Evolutionary conservation across 2,113 vertebrate species (phyloP).

Genomic region (Calyptomena viridis): DNA sequence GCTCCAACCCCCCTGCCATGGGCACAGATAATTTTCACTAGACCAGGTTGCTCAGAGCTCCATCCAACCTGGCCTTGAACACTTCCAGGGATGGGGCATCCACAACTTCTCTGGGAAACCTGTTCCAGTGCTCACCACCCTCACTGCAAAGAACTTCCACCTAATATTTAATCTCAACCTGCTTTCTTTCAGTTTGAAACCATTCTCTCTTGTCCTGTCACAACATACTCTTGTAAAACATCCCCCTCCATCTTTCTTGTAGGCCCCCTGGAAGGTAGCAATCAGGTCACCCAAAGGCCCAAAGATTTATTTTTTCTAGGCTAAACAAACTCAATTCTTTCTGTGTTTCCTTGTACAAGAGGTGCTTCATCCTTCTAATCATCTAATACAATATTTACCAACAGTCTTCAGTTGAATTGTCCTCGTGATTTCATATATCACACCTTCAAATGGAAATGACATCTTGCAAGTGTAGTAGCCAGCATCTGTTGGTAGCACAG

Average conservation of each 20-base stretch:
- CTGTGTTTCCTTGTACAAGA: background rate
- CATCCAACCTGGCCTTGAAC: background rate
- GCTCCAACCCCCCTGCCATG: background rate
- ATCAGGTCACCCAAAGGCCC: fast-evolving
- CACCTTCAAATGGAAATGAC: conserved; percentile 60
- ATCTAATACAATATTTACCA: conserved; percentile 64
- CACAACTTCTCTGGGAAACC: background rate
- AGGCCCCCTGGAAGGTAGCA: background rate
- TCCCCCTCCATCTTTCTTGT: background rate
- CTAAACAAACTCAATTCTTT: background rate
- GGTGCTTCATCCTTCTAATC: background rate
- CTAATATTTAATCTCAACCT: background rate
- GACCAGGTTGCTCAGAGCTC: background rate
- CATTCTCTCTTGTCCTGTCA: background rate
- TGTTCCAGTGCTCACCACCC: background rate
- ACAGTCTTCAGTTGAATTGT: conserved; percentile 65
- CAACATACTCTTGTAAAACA: background rate
- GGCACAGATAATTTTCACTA: background rate
- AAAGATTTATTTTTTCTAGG: background rate
- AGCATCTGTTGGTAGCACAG: conserved; percentile 63
- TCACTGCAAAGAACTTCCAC: background rate
- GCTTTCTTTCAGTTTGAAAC: background rate
- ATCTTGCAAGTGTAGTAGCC: conserved; percentile 84
- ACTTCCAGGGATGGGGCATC: background rate
- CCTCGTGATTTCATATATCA: conserved; percentile 78